Base-by-base conservation (phyloP, 35 echinoderm and acorn worm species). In the Nesometra sesokonis region DNA sequence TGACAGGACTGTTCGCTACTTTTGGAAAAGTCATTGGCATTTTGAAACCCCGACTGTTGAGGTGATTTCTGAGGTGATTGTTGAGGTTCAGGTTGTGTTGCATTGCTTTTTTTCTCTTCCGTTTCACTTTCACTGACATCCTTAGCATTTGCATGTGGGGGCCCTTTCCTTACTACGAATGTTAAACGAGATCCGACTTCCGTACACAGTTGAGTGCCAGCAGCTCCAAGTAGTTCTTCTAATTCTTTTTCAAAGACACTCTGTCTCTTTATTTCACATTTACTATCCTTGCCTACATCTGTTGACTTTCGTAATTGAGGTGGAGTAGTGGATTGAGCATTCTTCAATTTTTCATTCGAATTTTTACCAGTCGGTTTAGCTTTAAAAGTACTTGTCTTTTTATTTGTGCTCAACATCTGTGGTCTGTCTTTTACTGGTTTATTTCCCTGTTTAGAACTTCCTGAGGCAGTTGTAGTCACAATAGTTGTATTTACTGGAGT, bases 401-500 rank as follows among this genome's bases (percentile, higher is more conserved):
- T 67, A 67, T 9, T 27, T 17, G 23, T 67, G 52, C 23, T 67
- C 7, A 67, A 19, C 23, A 19, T 27, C 21, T 67, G 52, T 17
- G 52, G 52, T 67, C 52, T 67, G 8, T 19, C 52, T 67, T 67
- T 67, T 19, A 67, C 9, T 19, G 21, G 52, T 67, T 67, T 67
- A 27, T 19, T 67, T 67, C 23, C 52, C 52, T 67, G 52, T 67
- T 27, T 67, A 67, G 52, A 1, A 17, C 21, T 27, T 27, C 52
- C 52, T 67, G 21, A 67, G 23, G 52, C 52, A 67, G 52, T 67
- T 67, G 52, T 67, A 67, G 52, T 67, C 2, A 67, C 52, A 67
- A 67, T 67, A 27, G 52, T 67, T 27, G 52, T 67, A 34, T 79
- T 94, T 47, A 92, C 93, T 52, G 94, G 94, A 15, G 94, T 97